Conservation (phyloP, 2,888 invertebrate species). For the Athripsodes cinereus region DNA sequence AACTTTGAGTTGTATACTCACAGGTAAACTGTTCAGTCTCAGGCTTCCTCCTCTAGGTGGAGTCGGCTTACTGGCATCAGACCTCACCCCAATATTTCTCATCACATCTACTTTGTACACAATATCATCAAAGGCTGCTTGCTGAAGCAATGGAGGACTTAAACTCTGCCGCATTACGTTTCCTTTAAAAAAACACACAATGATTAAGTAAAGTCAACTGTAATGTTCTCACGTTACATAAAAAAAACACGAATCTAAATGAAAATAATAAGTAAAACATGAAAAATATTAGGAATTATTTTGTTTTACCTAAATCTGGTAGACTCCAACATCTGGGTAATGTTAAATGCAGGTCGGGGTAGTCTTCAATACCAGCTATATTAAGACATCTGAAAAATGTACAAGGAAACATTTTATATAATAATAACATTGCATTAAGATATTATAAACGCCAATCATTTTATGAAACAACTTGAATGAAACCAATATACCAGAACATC, state of each 20-base stretch:
- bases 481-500: too few relatives aligned
- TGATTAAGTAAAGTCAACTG: neutral
- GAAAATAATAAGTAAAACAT: too few relatives aligned
- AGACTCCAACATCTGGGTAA: conserved; percentile 72
- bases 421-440: neutral
- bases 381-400: conserved; percentile 54
- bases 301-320: conserved; percentile 53
- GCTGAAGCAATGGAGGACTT: conserved; percentile 76
- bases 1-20: too few relatives aligned
- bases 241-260: neutral
- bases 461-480: too few relatives aligned
- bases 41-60: conserved; percentile 29
- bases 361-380: conserved; percentile 75
- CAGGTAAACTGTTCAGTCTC: conserved; percentile 36
- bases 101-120: conserved; percentile 77
- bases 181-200: conserved; percentile 34
- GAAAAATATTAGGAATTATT: too few relatives aligned
- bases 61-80: conserved; percentile 34
- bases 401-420: neutral
- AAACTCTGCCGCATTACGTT: conserved; percentile 54
- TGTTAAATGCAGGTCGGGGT: conserved; percentile 59
- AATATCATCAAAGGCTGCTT: conserved; percentile 79
- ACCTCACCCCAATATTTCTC: conserved; percentile 66
- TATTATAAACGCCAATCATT: too few relatives aligned
- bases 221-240: neutral